Evolutionary conservation across 2,888 invertebrate species (phyloP).

Genomic region (Tanaodytes sp.): DNA sequence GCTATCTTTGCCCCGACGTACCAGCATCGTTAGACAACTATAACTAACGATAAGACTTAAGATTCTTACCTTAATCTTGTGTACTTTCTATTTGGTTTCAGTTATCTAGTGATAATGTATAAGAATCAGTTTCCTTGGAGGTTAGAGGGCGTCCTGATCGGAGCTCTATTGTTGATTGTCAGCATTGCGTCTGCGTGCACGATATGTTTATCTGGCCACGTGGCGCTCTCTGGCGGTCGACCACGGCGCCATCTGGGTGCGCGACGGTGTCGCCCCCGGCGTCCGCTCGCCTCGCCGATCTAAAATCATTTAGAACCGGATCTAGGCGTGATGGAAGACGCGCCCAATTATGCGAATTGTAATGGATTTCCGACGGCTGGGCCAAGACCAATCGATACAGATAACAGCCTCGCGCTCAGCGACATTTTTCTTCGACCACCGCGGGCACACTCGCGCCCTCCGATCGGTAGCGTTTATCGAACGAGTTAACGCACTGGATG

Average conservation of each 20-base stretch:
- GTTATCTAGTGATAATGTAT: constrained; percentile 44
- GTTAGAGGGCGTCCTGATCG: constrained; percentile 36
- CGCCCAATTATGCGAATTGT: constrained; percentile 16
- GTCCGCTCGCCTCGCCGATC: constrained; percentile 8
- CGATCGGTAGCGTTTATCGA: constrained; percentile 30
- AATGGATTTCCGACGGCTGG: constrained; percentile 2
- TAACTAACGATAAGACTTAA: constrained; percentile 22
- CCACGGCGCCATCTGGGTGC: constrained; percentile 41
- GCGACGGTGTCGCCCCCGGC: constrained; percentile 34
- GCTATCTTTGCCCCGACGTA: too few species aligned
- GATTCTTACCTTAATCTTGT: too few species aligned
- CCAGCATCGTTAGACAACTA: not conserved
- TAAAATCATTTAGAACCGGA: constrained; percentile 25
- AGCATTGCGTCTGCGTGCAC: constrained; percentile 26
- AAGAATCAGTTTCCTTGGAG: constrained; percentile 48
- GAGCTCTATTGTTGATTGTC: constrained; percentile 46
- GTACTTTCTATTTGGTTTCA: constrained; percentile 1
- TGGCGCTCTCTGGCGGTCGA: constrained; percentile 26
- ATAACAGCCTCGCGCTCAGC: not conserved
- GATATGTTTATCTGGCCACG: constrained; percentile 36
- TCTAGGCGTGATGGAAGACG: constrained; percentile 10
- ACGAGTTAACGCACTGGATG: constrained; percentile 18
- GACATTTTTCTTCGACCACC: constrained; percentile 33
- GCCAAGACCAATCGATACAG: constrained; percentile 11
- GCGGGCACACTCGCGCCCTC: constrained; percentile 23